Percentiles rank a stretch among this genome's conserved stretches.
These are phyloP conservation scores for Eidolon dupreanum DNA, from an alignment of 2,797 vertebrate species.

Conservation along the genomic window DNA sequence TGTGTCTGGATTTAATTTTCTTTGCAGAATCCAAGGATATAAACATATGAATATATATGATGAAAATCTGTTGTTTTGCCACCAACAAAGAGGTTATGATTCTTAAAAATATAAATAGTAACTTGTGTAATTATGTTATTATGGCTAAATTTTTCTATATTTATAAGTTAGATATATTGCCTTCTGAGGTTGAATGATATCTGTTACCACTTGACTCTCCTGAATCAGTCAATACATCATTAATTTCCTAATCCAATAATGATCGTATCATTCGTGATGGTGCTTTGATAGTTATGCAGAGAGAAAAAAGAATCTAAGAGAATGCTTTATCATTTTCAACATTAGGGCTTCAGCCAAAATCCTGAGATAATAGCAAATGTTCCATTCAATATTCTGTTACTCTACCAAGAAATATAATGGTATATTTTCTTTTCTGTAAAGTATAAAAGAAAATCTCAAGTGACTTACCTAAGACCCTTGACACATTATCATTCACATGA, in stretches of 20 bases:
- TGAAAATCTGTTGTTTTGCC: slow-evolving; percentile 12
- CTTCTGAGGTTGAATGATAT: neutral
- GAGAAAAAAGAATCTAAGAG: neutral
- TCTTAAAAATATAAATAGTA: neutral
- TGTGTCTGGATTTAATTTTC: slow-evolving; percentile 25
- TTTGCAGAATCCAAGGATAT: neutral
- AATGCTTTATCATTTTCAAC: neutral
- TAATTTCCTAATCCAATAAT: slow-evolving; percentile 30
- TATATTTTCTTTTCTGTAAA: slow-evolving; percentile 7
- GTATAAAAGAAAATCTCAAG: neutral
- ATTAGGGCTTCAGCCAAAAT: neutral
- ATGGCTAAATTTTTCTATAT: neutral
- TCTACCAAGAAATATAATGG: neutral
- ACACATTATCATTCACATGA: neutral
- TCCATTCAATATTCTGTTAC: neutral
- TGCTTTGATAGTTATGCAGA: neutral
- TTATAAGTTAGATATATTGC: neutral
- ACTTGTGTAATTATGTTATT: neutral
- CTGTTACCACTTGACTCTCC: neutral
- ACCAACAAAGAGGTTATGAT: neutral
- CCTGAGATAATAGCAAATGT: neutral
- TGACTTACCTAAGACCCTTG: neutral
- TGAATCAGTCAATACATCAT: neutral
- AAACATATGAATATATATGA: neutral
- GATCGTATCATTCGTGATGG: neutral